Evolutionary conservation across 2,888 invertebrate species (phyloP), one percentile per base, ranked within the genome.

Genomic region (Drosophila siamana): DNA sequence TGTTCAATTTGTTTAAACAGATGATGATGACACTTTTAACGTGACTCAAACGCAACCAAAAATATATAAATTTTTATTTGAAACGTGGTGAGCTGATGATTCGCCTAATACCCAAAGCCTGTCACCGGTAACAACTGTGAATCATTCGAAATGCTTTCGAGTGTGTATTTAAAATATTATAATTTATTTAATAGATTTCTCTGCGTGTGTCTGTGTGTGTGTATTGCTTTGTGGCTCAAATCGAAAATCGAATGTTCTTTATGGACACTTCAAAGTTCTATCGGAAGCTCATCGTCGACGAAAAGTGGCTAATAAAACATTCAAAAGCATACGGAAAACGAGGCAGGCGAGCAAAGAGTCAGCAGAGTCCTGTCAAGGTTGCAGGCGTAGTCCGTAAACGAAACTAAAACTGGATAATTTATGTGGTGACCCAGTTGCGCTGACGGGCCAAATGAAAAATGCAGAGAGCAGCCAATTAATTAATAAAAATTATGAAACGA

Each of bases 401-500:
- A 24, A 51, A 47, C 50, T 22, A 40, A 51, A 59, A 51, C 52
- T 76, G 38, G 55, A 67, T 87, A 69, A 87, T 74, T 82, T 78
- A 87, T 75, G 52, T 19, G 61, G 4, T 61, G 72, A 81, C 80
- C 72, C 55, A 65, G 67, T 68, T 69, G 66, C 47, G 41, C 9
- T 43, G 51, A 50, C 54, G 26, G 15, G 40, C 41, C 47, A 54
- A 41, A 57, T 50, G 55, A 40, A 48, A 67, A 74, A 67, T 55
- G 52, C 57, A 52, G 26, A 66, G 40, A n/a, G 51, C 11, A 59
- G 33, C 70, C 79, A 86, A 85, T 85, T 88, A 85, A 86, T 86
- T 78, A 85, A 73, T 67, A 64, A 43, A 76, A 88, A 74, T 74
- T 86, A 86, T 83, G 76, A 69, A 78, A 70, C 60, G 69, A 62